Percentiles rank a stretch among this genome's conserved stretches.
Conservation (phyloP, 2,888 invertebrate genomes). For the Nephrotoma flavescens region DNA sequence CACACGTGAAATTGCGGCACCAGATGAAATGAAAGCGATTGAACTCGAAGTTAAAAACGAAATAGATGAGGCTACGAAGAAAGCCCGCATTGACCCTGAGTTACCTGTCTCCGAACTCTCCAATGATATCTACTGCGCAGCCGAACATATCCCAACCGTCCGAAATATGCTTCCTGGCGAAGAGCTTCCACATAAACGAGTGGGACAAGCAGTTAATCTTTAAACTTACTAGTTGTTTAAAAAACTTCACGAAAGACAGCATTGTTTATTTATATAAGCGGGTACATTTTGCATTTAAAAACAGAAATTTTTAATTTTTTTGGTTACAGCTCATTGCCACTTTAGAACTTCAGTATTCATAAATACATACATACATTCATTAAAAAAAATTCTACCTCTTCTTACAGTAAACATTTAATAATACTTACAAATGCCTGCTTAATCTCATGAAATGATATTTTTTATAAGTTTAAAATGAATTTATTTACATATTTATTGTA, state of each 20-base stretch:
- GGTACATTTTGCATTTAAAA: neutral
- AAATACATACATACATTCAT: neutral
- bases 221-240: slow-evolving; percentile 4
- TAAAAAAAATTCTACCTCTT: neutral
- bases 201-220: slow-evolving; percentile 10
- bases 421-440: neutral
- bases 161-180: slow-evolving; percentile 31
- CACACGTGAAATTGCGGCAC: slow-evolving; percentile 49
- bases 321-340: neutral
- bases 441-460: neutral
- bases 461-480: neutral
- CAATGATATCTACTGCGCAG: slow-evolving; percentile 48
- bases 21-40: slow-evolving; percentile 79
- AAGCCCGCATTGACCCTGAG: slow-evolving; percentile 57
- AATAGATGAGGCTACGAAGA: slow-evolving; percentile 65
- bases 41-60: slow-evolving; percentile 62
- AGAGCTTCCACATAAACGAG: slow-evolving; percentile 9
- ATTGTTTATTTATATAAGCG: neutral
- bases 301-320: neutral
- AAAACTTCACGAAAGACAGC: neutral
- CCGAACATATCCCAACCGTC: slow-evolving; percentile 37
- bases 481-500: neutral
- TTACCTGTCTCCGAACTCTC: slow-evolving; percentile 54
- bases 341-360: neutral
- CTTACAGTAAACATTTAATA: neutral